phyloP scores from a whole-genome alignment of 2,888 invertebrate genomes.

The Hoplodrina blanda region DNA sequence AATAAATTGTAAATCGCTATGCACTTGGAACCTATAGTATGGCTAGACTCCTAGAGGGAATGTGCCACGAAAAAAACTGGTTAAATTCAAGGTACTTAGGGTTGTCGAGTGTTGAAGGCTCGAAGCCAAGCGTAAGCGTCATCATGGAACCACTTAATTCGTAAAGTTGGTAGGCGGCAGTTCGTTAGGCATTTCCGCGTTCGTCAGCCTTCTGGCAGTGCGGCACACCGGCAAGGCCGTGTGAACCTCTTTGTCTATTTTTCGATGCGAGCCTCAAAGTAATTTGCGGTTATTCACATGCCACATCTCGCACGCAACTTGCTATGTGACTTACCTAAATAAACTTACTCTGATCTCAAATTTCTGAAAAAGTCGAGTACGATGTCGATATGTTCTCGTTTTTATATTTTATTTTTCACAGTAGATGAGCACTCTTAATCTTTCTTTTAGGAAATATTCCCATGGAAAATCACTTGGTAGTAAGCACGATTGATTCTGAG shows the following conservation, averaged over 20 bases:
- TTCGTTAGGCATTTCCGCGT: conserved; percentile 82
- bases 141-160: conserved; percentile 76
- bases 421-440: not conserved
- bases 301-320: conserved; percentile 46
- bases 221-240: conserved; percentile 85
- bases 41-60: conserved; percentile 6
- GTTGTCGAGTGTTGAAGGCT: conserved; percentile 45
- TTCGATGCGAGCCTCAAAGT: conserved; percentile 68
- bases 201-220: conserved; percentile 80
- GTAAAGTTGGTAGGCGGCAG: conserved; percentile 85
- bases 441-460: conserved; percentile 9
- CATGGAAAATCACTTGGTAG: conserved; percentile 34
- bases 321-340: conserved; percentile 38
- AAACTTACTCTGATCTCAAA: conserved; percentile 23
- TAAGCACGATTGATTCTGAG: conserved; percentile 37
- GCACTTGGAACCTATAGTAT: conserved; percentile 23
- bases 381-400: not conserved
- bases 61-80: conserved; percentile 19
- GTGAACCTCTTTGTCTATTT: conserved; percentile 88
- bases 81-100: conserved; percentile 58
- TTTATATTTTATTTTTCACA: not conserved
- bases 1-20: conserved; percentile 33
- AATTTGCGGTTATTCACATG: conserved; percentile 66
- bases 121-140: conserved; percentile 64
- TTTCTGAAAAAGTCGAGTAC: not conserved